Evolutionary conservation across 2,797 vertebrate species (phyloP).

Genomic region (Sebastes miniatus): DNA sequence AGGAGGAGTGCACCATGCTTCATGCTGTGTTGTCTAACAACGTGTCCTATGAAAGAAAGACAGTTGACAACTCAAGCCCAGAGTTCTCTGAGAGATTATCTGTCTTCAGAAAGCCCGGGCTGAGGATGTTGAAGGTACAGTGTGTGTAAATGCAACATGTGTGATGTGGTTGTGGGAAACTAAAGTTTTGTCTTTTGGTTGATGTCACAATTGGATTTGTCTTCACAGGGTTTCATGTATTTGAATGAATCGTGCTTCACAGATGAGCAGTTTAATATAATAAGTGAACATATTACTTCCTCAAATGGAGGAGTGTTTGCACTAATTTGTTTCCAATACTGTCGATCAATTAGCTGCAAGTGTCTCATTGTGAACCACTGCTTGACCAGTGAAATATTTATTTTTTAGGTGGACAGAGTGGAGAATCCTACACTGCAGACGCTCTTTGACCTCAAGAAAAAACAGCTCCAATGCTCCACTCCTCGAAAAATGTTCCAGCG

Average conservation of each 20-base stretch:
- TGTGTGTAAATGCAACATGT: constrained; percentile 49
- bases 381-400: neutral
- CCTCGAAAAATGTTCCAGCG: constrained; percentile 75
- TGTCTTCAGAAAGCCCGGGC: constrained; percentile 49
- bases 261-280: too few species aligned
- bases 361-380: neutral
- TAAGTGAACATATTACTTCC: too few species aligned
- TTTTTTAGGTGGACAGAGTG: constrained; percentile 83
- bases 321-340: neutral
- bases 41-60: neutral
- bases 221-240: too few species aligned
- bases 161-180: neutral
- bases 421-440: constrained; percentile 74
- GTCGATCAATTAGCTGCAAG: neutral
- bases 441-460: constrained; percentile 78
- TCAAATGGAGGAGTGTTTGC: neutral
- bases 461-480: neutral
- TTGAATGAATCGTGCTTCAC: too few species aligned
- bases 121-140: constrained; percentile 76
- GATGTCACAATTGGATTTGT: neutral
- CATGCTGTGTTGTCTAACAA: accelerated
- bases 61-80: accelerated
- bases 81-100: constrained; percentile 44
- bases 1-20: constrained; percentile 61
- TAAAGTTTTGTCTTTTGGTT: neutral